Evolutionary conservation across 2,888 invertebrate species (phyloP).

Genomic region (Tiliacea aurago): DNA sequence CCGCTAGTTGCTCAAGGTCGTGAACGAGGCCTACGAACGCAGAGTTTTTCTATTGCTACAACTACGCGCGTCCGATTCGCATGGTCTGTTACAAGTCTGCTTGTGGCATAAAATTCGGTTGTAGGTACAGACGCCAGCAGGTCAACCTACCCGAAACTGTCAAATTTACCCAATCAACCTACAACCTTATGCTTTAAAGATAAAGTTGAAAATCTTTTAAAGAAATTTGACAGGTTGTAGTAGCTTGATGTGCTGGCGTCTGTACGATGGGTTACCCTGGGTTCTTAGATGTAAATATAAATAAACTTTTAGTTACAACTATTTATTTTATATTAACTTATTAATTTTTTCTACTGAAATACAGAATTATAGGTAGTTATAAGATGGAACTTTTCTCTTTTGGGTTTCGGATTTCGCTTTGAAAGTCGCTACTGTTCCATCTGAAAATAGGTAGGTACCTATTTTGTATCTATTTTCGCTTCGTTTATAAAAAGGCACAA

Average conservation of each 20-base stretch:
- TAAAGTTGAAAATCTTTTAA: too few relatives aligned
- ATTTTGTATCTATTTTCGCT: background rate
- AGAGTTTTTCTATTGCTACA: background rate
- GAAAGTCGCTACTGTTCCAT: background rate
- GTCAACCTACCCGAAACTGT: too few relatives aligned
- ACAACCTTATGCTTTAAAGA: too few relatives aligned
- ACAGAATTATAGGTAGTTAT: background rate
- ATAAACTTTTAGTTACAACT: background rate
- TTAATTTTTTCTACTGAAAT: background rate
- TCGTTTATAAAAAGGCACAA: too few relatives aligned
- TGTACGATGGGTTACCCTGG: too few relatives aligned
- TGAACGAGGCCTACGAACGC: background rate
- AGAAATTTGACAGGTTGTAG: too few relatives aligned
- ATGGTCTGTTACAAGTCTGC: background rate
- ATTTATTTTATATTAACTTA: background rate
- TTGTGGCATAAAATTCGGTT: background rate
- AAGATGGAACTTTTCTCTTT: too few relatives aligned
- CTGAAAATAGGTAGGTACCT: background rate
- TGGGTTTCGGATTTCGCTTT: background rate
- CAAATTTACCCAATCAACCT: too few relatives aligned
- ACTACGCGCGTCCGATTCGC: background rate
- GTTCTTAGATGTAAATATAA: background rate
- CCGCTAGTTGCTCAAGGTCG: background rate
- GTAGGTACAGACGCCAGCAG: too few relatives aligned
- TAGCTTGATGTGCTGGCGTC: too few relatives aligned